A percentile compares a stretch with the other conserved stretches of the same genome.
These are phyloP conservation scores for Enteromius anoplus DNA, from an alignment of 2,797 vertebrate species.

Conservation along the genomic window DNA sequence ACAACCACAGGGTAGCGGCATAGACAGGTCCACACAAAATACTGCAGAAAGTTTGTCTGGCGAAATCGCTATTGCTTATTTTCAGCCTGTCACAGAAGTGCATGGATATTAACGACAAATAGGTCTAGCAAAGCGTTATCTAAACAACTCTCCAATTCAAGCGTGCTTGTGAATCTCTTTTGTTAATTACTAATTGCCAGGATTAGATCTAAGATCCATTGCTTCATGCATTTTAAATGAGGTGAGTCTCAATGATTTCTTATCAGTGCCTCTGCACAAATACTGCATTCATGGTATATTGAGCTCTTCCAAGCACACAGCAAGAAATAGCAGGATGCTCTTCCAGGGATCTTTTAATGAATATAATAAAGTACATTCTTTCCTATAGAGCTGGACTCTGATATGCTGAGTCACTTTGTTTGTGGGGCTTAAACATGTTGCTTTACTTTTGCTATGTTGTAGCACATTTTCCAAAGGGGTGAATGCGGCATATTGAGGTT, in stretches of 20 bases:
- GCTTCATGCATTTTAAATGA: conserved; percentile 50
- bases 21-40: conserved; percentile 21
- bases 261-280: conserved; percentile 28
- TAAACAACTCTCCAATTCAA: conserved; percentile 31
- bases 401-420: not conserved
- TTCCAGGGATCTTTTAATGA: not conserved
- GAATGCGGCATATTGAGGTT: not conserved
- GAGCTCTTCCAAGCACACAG: not conserved
- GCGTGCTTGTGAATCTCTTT: conserved; percentile 31
- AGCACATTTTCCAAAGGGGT: not conserved
- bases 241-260: conserved; percentile 38
- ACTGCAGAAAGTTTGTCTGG: conserved; percentile 11
- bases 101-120: conserved; percentile 39
- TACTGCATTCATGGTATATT: not conserved
- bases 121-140: conserved; percentile 28
- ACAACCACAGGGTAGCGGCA: conserved; percentile 19
- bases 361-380: not conserved
- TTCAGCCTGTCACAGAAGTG: not conserved
- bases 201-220: conserved; percentile 46
- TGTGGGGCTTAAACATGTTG: conserved; percentile 11
- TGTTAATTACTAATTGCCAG: conserved; percentile 50
- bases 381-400: not conserved
- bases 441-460: conserved; percentile 4
- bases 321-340: not conserved
- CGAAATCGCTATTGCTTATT: conserved; percentile 31